A percentile compares a stretch with the other conserved stretches of the same genome.
Evolutionary conservation across 2,888 invertebrate species (phyloP).

Genomic region (Drosophila leonis): DNA sequence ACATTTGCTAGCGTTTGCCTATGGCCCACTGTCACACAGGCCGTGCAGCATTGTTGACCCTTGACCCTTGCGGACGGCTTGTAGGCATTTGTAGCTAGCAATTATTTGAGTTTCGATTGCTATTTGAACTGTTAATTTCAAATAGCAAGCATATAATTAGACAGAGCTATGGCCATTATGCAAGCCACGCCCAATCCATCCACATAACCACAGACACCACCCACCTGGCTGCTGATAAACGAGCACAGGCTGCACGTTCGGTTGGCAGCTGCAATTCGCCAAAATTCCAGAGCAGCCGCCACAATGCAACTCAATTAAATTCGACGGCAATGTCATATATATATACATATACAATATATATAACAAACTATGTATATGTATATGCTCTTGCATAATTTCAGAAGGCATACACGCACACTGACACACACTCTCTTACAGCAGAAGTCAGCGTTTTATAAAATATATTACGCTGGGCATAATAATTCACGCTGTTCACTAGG

Average conservation of each 20-base stretch:
- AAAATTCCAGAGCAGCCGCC: slow-evolving; percentile 41
- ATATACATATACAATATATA: not conserved
- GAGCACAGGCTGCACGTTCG: slow-evolving; percentile 18
- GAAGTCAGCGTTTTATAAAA: slow-evolving; percentile 64
- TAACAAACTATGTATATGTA: slow-evolving; percentile 9
- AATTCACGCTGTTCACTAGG: slow-evolving; percentile 64
- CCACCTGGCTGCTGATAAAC: slow-evolving; percentile 36
- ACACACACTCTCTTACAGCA: slow-evolving; percentile 14
- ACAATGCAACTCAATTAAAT: slow-evolving; percentile 79
- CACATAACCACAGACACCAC: not conserved
- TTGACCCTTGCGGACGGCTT: not conserved
- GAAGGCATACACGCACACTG: slow-evolving; percentile 9
- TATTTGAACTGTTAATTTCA: slow-evolving; percentile 58
- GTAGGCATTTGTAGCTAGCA: slow-evolving; percentile 19
- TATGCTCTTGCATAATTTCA: slow-evolving; percentile 69
- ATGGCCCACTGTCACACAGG: not conserved
- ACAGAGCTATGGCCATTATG: slow-evolving; percentile 13
- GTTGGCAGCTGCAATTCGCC: slow-evolving; percentile 55
- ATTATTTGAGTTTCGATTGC: slow-evolving; percentile 38
- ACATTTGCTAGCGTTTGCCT: not conserved
- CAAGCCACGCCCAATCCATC: slow-evolving; percentile 1
- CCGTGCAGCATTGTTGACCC: slow-evolving; percentile 5
- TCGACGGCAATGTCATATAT: slow-evolving; percentile 58
- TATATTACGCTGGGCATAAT: slow-evolving; percentile 69
- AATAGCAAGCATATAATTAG: slow-evolving; percentile 51